These are phyloP conservation scores for Grus americana DNA, from an alignment of 2,113 vertebrate species.

Conservation along the genomic window DNA sequence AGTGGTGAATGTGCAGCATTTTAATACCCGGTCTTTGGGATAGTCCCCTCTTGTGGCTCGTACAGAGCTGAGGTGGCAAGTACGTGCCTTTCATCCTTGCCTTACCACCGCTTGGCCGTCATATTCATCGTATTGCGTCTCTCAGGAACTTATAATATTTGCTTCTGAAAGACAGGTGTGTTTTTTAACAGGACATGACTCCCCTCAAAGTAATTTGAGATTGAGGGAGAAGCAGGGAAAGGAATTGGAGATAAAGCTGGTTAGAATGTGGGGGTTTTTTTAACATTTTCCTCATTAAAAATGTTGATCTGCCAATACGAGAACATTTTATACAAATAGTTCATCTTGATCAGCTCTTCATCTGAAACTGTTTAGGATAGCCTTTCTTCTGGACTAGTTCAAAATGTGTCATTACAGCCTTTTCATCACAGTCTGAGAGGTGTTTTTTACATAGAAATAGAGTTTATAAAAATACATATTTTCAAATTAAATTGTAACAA, in stretches of 20 bases:
- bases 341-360: neutral
- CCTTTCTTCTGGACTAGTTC: neutral
- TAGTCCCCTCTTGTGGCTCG: neutral
- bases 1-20: neutral
- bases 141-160: neutral
- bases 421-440: neutral
- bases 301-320: neutral
- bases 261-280: neutral
- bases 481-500: neutral
- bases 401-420: neutral
- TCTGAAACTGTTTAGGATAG: neutral
- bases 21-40: neutral
- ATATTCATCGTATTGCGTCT: rapidly evolving
- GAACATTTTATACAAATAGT: neutral
- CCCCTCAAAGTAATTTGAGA: neutral
- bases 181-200: neutral
- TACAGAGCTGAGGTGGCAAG: neutral
- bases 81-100: neutral
- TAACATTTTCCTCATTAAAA: neutral
- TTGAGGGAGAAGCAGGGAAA: neutral
- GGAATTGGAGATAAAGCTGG: neutral
- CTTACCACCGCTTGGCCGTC: neutral
- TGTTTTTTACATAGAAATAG: neutral
- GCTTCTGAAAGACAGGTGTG: neutral
- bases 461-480: neutral